Base-by-base conservation (phyloP, 2,113 vertebrate genomes). In the Murina feae region DNA sequence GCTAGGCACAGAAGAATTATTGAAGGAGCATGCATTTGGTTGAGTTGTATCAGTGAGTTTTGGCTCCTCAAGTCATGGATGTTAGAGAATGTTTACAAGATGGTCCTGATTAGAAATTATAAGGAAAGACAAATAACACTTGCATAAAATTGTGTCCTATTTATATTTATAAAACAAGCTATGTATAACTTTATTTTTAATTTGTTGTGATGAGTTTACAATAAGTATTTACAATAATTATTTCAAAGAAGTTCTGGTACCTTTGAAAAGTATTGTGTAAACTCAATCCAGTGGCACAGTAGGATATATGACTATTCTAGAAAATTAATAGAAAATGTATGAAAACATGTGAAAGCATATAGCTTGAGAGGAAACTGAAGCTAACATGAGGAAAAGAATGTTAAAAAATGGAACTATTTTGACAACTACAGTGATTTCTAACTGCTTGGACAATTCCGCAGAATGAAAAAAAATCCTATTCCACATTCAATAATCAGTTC, bases 401-500 rank as follows among this genome's bases (percentile, higher is more conserved):
- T 63, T 7, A 74, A 82, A 88, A 49, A 90, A 82, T 47, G 12
- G n/a, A 78, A 81, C 74, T 68, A 84, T 84, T 83, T 95, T 85
- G 28, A n/a, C 65, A 89, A 30, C 47, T 30, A 11, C 12, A 5
- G 23, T 53, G 35, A n/a, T 91, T 94, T 32, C n/a, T 75, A 65
- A 71, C 18, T 44, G 9, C 12, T 55, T 91, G 80, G 9, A 35
- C 5, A 86, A 79, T 71, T 66, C 78, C 42, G 28, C 1, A 79
- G 17, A 79, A 72, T 80, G 44, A 39, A 55, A 75, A 82, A 90
- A 83, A 42, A 60, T n/a, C 49, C 12, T 60, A 58, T 37, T 69
- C 90, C 13, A 47, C 25, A 49, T 37, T 88, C 16, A 8, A 39
- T 28, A 68, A 35, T 79, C 69, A 86, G 28, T 72, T 89, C 49